phyloP scores from a whole-genome alignment of 1,140 invertebrate species.

The Plutomurus gul region DNA sequence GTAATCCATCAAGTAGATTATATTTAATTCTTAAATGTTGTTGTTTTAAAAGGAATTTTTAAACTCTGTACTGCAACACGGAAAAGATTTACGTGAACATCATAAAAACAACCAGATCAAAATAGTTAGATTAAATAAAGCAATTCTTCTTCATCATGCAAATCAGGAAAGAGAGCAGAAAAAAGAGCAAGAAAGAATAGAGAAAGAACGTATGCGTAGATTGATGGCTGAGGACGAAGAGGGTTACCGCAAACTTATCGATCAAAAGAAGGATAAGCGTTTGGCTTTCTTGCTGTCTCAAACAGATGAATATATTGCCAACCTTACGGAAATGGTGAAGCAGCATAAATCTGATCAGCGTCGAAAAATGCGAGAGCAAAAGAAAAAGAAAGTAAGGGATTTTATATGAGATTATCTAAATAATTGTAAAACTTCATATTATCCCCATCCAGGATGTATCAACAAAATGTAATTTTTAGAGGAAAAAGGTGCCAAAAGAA shows the following conservation, averaged over 20 bases:
- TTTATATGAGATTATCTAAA: too few relatives aligned
- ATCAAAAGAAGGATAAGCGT: slow-evolving; percentile 75
- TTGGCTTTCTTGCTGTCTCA: slow-evolving; percentile 70
- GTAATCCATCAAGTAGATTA: not conserved
- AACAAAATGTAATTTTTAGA: slow-evolving; percentile 11
- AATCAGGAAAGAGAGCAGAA: slow-evolving; percentile 73
- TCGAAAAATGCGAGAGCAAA: slow-evolving; percentile 56
- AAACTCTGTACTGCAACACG: slow-evolving; percentile 68
- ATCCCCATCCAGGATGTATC: not conserved
- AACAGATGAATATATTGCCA: slow-evolving; percentile 73
- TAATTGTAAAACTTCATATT: not conserved
- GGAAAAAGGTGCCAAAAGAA: slow-evolving; percentile 41
- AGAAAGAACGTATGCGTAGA: slow-evolving; percentile 71
- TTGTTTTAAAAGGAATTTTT: slow-evolving; percentile 64
- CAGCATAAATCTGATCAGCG: slow-evolving; percentile 62
- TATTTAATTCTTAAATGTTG: not conserved
- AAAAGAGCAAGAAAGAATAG: slow-evolving; percentile 72
- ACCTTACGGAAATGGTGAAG: slow-evolving; percentile 66
- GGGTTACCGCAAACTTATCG: slow-evolving; percentile 66
- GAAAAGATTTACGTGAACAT: slow-evolving; percentile 65
- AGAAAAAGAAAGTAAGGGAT: slow-evolving; percentile 56
- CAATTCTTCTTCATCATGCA: slow-evolving; percentile 68
- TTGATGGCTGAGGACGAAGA: slow-evolving; percentile 63
- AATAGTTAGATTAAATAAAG: slow-evolving; percentile 66
- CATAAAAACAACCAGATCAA: slow-evolving; percentile 64